Percentiles rank a stretch among this genome's conserved stretches.
Conservation (phyloP, 1,140 invertebrate genomes). For the Anoplophora glabripennis region DNA sequence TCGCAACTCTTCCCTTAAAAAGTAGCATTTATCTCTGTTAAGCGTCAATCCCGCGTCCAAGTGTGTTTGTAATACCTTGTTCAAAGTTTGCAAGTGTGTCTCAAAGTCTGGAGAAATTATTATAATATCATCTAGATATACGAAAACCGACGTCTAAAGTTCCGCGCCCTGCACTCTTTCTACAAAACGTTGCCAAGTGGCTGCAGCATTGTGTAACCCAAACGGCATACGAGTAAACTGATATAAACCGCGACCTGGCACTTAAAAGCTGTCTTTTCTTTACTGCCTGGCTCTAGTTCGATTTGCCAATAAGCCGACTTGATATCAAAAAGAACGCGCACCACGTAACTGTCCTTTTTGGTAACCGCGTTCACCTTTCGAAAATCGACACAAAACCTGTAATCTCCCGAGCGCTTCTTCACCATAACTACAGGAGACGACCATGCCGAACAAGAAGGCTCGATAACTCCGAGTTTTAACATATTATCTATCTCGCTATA, state of each 20-base stretch:
- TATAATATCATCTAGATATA: conserved; percentile 23
- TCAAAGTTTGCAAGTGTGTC: conserved; percentile 10
- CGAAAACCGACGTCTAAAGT: conserved; percentile 20
- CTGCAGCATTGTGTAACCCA: conserved; percentile 46
- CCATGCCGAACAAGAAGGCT: neutral
- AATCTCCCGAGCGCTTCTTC: conserved; percentile 9
- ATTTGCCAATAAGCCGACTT: conserved; percentile 41
- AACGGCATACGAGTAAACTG: conserved; percentile 50
- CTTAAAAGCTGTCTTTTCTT: conserved; percentile 47
- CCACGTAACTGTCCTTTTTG: conserved; percentile 27
- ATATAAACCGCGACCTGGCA: conserved; percentile 45
- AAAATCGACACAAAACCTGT: conserved; percentile 26
- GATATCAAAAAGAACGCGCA: conserved; percentile 34
- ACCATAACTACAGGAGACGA: neutral
- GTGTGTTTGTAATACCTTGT: neutral
- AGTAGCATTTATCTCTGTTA: conserved; percentile 15
- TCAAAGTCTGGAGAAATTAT: conserved; percentile 14
- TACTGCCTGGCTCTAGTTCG: conserved; percentile 11
- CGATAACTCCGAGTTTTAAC: conserved; percentile 5
- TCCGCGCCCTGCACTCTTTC: no score
- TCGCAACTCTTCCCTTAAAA: conserved; percentile 1
- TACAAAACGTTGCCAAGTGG: neutral
- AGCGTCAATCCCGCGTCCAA: conserved; percentile 12
- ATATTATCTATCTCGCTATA: conserved; percentile 16
- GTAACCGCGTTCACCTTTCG: conserved; percentile 41